A percentile compares a stretch with the other conserved stretches of the same genome.
Conservation (phyloP, 35 echinoderm and acorn worm genomes). For the Apostichopus japonicus region DNA sequence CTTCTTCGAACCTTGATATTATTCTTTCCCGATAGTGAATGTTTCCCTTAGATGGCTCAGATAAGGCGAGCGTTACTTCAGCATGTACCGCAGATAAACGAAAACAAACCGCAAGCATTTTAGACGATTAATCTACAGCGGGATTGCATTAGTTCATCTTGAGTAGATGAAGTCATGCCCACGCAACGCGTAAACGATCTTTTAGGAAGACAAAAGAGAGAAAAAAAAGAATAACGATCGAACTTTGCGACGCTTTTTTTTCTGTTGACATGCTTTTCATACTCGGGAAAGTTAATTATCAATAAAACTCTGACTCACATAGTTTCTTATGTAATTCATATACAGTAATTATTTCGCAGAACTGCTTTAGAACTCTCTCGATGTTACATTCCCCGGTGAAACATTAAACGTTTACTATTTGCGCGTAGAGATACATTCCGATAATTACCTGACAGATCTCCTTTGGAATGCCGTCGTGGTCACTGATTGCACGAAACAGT, state of each 20-base stretch:
- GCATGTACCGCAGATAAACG: not conserved
- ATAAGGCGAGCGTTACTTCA: not conserved
- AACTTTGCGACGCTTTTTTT: too few species aligned
- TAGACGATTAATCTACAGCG: not conserved
- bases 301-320: too few species aligned
- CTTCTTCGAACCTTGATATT: not conserved
- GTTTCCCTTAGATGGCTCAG: not conserved
- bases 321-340: too few species aligned
- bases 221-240: too few species aligned
- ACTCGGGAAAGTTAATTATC: too few species aligned
- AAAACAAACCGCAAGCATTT: not conserved
- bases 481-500: not conserved
- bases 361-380: too few species aligned
- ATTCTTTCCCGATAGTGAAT: not conserved
- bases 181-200: too few species aligned
- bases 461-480: conserved; percentile 2
- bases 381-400: not conserved
- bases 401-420: not conserved
- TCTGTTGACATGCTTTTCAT: too few species aligned
- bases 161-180: not conserved
- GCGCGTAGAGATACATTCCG: not conserved
- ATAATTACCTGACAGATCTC: not conserved
- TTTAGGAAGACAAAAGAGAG: too few species aligned
- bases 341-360: too few species aligned
- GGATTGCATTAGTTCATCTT: not conserved